phyloP scores from a whole-genome alignment of 2,888 invertebrate species.

The Pimpla rufipes region DNA sequence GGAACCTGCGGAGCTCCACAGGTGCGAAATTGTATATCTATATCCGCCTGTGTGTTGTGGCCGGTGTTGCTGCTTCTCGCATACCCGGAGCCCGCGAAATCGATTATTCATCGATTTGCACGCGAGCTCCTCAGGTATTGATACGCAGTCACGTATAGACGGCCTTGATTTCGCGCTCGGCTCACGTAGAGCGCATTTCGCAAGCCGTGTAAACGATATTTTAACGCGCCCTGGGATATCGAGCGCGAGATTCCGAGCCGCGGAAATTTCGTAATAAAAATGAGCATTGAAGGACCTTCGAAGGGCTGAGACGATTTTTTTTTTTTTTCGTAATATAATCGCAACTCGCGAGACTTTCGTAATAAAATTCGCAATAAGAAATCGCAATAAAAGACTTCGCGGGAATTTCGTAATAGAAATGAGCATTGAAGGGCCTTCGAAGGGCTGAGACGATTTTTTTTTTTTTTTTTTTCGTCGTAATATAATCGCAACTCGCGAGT shows the following conservation, averaged over 20 bases:
- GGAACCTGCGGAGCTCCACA: background rate
- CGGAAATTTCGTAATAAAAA: background rate
- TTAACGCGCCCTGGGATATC: background rate
- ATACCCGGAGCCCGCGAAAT: constrained; percentile 28
- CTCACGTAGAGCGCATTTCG: constrained; percentile 21
- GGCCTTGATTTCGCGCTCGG: constrained; percentile 26
- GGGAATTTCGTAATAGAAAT: no score
- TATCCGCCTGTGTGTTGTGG: background rate
- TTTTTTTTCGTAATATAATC: no score
- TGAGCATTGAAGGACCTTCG: background rate
- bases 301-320: no score
- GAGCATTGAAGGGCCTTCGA: no score
- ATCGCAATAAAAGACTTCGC: no score
- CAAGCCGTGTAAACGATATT: background rate
- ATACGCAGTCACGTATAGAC: background rate
- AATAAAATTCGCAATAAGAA: no score
- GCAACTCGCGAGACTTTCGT: no score
- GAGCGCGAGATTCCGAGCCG: no score
- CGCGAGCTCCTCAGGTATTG: background rate
- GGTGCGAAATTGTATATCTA: background rate
- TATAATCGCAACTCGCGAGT: no score
- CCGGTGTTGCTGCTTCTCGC: background rate
- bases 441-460: no score
- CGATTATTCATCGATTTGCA: constrained; percentile 56
- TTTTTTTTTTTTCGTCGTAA: no score